These are phyloP conservation scores for Geotrypetes seraphini DNA, from an alignment of 2,797 vertebrate species.

Conservation along the genomic window DNA sequence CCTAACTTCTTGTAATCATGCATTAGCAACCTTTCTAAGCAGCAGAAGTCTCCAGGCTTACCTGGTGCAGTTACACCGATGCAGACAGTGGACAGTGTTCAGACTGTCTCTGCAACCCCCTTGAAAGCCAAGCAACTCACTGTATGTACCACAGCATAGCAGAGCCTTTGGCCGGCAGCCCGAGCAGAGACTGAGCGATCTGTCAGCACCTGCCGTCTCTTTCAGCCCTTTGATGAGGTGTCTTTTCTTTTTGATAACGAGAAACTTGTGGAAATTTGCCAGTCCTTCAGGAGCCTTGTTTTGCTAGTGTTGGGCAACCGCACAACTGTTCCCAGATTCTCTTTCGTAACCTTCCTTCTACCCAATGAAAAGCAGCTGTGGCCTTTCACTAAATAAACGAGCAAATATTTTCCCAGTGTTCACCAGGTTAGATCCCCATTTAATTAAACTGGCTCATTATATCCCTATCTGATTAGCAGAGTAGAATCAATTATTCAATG, in stretches of 20 bases:
- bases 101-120: constrained; percentile 49
- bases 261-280: constrained; percentile 38
- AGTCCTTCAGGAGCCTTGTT: constrained; percentile 43
- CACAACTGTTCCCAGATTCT: constrained; percentile 39
- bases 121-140: constrained; percentile 47
- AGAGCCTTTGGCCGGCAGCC: too few species aligned
- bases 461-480: constrained; percentile 97
- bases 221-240: constrained; percentile 52
- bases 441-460: constrained; percentile 99
- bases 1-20: too few species aligned
- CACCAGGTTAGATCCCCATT: constrained; percentile 97
- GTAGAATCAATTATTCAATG: constrained; percentile 99
- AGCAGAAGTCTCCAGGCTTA: too few species aligned
- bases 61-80: constrained; percentile 46
- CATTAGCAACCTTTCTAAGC: too few species aligned
- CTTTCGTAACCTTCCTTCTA: constrained; percentile 42
- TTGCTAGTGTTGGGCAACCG: constrained; percentile 38
- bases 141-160: constrained; percentile 48
- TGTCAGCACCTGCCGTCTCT: constrained; percentile 55
- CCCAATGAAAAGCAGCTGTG: constrained; percentile 67
- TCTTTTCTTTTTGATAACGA: not conserved
- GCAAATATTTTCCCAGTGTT: constrained; percentile 99
- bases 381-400: constrained; percentile 95
- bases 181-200: constrained; percentile 49
- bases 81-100: constrained; percentile 36